A percentile compares a stretch with the other conserved stretches of the same genome.
phyloP scores from a whole-genome alignment of 2,797 vertebrate species.

The Esox lucius region DNA sequence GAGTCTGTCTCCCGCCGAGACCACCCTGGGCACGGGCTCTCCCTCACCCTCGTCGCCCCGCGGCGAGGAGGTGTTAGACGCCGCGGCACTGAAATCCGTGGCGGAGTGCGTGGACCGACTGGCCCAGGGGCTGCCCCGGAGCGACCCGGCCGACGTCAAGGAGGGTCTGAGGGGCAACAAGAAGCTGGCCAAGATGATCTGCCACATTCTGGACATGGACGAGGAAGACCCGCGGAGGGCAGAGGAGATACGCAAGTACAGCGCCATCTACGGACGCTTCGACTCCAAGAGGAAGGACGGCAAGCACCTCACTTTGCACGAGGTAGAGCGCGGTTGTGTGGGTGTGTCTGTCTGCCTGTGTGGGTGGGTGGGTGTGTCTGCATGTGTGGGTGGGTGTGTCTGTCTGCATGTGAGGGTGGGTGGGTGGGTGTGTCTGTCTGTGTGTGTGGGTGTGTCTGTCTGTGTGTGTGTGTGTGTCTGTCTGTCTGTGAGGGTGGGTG shows the following conservation, averaged over 20 bases:
- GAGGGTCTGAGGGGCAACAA: conserved; percentile 95
- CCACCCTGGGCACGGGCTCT: conserved; percentile 76
- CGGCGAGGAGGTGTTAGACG: conserved; percentile 89
- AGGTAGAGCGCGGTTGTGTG: conserved; percentile 74
- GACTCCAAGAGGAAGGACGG: conserved; percentile 98
- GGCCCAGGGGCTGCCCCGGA: conserved; percentile 83
- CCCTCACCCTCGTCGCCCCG: conserved; percentile 85
- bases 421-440: neutral
- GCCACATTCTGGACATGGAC: conserved; percentile 94
- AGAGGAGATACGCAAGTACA: conserved; percentile 97
- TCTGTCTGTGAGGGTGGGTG: no score
- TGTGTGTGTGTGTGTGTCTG: no score
- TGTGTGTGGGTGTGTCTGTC: no score
- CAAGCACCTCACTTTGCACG: conserved; percentile 94
- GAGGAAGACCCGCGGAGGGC: conserved; percentile 90
- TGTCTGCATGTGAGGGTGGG: no score
- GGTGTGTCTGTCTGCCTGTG: no score
- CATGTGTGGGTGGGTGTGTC: no score
- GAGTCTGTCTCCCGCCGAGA: conserved; percentile 90
- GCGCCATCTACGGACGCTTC: conserved; percentile 97
- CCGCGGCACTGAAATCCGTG: conserved; percentile 87
- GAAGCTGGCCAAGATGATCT: conserved; percentile 96
- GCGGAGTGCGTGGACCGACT: conserved; percentile 93
- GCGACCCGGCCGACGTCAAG: conserved; percentile 84
- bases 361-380: no score